Percentiles rank a stretch among this genome's conserved stretches.
These are phyloP conservation scores for Drosophila malerkotliana DNA, from an alignment of 1,140 invertebrate species.

Conservation along the genomic window DNA sequence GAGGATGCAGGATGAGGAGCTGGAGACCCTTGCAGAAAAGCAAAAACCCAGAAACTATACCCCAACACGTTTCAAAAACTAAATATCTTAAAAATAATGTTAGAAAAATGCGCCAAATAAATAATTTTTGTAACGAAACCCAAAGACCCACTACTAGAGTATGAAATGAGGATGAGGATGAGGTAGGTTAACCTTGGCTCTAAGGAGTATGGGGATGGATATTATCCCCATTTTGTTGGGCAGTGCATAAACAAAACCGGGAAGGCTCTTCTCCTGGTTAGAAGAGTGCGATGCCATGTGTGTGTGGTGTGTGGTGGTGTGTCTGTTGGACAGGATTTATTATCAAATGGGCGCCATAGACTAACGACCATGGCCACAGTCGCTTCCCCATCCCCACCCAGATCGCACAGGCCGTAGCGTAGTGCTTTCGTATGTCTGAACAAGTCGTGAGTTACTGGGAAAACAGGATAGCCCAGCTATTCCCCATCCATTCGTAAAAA, in stretches of 20 bases:
- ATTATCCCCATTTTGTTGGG: slow-evolving; percentile 39
- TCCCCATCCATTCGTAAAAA: slow-evolving; percentile 91
- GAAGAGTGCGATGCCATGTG: slow-evolving; percentile 22
- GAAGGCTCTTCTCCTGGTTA: slow-evolving; percentile 13
- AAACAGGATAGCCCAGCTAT: slow-evolving; percentile 97
- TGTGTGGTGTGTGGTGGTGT: slow-evolving; percentile 10
- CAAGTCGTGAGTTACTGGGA: slow-evolving; percentile 88
- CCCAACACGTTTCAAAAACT: too few species aligned
- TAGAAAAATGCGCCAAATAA: too few species aligned
- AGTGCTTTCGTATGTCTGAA: slow-evolving; percentile 35
- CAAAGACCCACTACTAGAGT: too few species aligned
- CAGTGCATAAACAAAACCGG: slow-evolving; percentile 71
- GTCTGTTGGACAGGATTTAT: slow-evolving; percentile 66
- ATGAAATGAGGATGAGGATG: too few species aligned
- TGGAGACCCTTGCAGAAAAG: too few species aligned
- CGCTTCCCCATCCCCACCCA: slow-evolving; percentile 2
- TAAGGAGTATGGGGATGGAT: too few species aligned
- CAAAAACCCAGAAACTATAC: too few species aligned
- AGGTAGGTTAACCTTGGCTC: too few species aligned
- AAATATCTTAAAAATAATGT: too few species aligned
- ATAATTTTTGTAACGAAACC: too few species aligned
- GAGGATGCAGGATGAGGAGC: too few species aligned
- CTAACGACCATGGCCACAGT: slow-evolving; percentile 69
- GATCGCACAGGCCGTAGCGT: slow-evolving; percentile 27
- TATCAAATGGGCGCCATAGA: slow-evolving; percentile 79